Evolutionary conservation across 2,113 vertebrate genomes (phyloP).

Genomic region (Syngnathoides biaculeatus): DNA sequence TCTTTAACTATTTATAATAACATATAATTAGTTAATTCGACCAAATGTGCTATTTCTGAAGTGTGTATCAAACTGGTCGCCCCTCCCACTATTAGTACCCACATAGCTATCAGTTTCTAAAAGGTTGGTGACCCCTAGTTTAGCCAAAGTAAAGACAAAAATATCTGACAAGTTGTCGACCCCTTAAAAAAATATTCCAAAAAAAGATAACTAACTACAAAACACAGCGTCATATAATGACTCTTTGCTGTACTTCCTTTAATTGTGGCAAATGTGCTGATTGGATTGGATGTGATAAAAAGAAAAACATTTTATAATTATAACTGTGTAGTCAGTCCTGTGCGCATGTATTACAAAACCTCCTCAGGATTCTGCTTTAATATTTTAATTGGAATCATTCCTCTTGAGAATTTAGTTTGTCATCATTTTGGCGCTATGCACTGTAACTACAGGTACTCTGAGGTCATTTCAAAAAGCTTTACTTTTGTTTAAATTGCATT

Average conservation of each 20-base stretch:
- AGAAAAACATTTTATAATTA: conserved; percentile 34
- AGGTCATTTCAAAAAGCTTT: no score
- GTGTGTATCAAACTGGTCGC: no score
- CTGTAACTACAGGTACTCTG: no score
- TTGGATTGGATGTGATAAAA: conserved; percentile 49
- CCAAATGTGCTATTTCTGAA: no score
- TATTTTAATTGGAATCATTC: not conserved
- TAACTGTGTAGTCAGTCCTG: conserved; percentile 20
- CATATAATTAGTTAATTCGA: no score
- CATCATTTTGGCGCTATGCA: no score
- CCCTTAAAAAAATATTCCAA: conserved; percentile 42
- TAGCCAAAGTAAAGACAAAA: conserved; percentile 2
- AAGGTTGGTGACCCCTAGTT: not conserved
- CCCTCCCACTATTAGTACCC: no score
- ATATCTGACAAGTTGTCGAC: conserved; percentile 31
- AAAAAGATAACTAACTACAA: conserved; percentile 57
- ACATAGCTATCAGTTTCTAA: no score
- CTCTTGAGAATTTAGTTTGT: no score
- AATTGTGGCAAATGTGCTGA: conserved; percentile 61
- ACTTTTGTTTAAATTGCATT: no score
- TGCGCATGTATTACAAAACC: not conserved
- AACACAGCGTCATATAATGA: conserved; percentile 69
- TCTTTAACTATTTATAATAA: no score
- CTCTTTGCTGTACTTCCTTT: conserved; percentile 65
- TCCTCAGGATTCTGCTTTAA: not conserved